A percentile compares a stretch with the other conserved stretches of the same genome.
Evolutionary conservation across 2,797 vertebrate genomes (phyloP).

Genomic region (Acrossocheilus wenchowensis): DNA sequence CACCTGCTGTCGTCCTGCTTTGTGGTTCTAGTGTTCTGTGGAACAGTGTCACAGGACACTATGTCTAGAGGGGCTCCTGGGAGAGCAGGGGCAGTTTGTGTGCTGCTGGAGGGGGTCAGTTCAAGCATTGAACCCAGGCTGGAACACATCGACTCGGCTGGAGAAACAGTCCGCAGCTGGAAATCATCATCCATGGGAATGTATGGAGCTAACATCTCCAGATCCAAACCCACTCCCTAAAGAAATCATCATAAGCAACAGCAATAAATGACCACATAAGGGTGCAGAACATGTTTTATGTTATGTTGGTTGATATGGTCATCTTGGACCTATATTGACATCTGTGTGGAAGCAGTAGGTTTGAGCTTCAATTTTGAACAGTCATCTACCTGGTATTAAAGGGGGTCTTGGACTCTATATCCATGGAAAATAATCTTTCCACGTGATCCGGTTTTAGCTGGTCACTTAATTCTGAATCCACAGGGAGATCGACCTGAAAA

Average conservation of each 20-base stretch:
- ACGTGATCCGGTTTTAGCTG: conserved; percentile 93
- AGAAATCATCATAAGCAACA: background rate
- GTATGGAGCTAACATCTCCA: conserved; percentile 98
- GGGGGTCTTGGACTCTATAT: conserved; percentile 89
- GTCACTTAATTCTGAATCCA: conserved; percentile 87
- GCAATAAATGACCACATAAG: background rate
- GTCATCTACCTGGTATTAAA: conserved; percentile 84
- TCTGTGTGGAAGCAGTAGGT: background rate
- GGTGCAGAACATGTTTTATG: background rate
- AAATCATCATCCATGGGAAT: conserved; percentile 99
- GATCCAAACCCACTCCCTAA: conserved; percentile 87
- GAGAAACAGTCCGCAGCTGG: conserved; percentile 88
- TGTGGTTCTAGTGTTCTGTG: background rate
- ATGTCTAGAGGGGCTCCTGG: background rate
- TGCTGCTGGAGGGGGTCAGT: conserved; percentile 59
- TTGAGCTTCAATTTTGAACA: background rate
- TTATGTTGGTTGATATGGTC: background rate
- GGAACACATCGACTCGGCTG: conserved; percentile 78
- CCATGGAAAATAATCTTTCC: conserved; percentile 94
- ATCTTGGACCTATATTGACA: background rate
- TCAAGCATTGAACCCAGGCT: conserved; percentile 72
- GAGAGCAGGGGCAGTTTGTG: background rate
- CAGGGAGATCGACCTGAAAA: conserved; percentile 81
- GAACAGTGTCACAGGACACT: background rate
- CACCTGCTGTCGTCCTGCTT: conserved; percentile 21